Percentiles rank a stretch among this genome's conserved stretches.
Conservation (phyloP, 2,888 invertebrate genomes). For the Dryococelus australis region DNA sequence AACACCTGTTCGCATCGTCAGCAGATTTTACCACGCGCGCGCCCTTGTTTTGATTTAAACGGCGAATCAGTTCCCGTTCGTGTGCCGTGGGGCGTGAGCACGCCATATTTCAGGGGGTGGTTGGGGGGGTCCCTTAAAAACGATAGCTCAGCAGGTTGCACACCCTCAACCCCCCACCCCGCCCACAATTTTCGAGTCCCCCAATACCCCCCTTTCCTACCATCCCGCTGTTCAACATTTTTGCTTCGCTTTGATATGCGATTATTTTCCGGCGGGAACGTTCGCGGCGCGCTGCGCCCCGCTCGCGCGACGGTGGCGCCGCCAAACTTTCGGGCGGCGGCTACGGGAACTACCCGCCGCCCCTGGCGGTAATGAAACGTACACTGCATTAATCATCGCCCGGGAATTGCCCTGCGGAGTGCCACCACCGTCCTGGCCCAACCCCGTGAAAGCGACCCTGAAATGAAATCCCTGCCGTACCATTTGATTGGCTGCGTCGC, state of each 20-base stretch:
- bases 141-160: background rate
- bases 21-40: background rate
- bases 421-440: too few species aligned
- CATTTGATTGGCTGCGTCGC: too few species aligned
- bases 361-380: too few species aligned
- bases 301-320: background rate
- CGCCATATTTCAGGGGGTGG: too few species aligned
- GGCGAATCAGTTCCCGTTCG: background rate
- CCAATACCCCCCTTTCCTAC: background rate
- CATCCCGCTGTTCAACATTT: background rate
- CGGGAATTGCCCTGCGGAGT: too few species aligned
- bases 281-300: background rate
- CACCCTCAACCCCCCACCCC: background rate
- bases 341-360: background rate
- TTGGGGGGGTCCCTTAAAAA: too few species aligned
- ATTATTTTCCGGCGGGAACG: too few species aligned
- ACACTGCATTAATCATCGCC: too few species aligned
- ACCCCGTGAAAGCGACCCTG: too few species aligned
- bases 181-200: background rate
- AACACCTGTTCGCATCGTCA: constrained; percentile 16
- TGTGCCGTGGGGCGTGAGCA: background rate
- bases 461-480: too few species aligned
- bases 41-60: background rate
- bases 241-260: too few species aligned
- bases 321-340: background rate